Percentiles rank a stretch among this genome's conserved stretches.
These are phyloP conservation scores for Trimorus sp. DNA, from an alignment of 2,888 invertebrate genomes.

Conservation along the genomic window DNA sequence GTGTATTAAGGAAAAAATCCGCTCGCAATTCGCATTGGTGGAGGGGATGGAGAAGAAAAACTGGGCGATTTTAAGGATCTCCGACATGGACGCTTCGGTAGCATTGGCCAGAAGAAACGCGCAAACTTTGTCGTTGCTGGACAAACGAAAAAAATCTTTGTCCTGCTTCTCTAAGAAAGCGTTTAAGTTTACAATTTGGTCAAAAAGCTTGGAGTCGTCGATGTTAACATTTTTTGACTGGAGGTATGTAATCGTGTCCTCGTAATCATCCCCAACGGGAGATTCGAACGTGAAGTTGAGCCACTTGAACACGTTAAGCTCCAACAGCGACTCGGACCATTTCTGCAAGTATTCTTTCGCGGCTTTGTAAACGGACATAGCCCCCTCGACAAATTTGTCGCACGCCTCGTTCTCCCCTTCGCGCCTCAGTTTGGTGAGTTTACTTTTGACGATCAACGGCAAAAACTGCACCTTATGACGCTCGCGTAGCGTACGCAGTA, in stretches of 20 bases:
- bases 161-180: slow-evolving; percentile 9
- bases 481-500: slow-evolving; percentile 28
- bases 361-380: slow-evolving; percentile 25
- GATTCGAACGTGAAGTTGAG: slow-evolving; percentile 14
- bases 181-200: slow-evolving; percentile 41
- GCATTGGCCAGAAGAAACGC: slow-evolving; percentile 2
- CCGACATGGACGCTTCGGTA: neutral
- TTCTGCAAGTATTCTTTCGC: slow-evolving; percentile 35
- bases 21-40: slow-evolving; percentile 22
- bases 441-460: slow-evolving; percentile 10
- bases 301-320: slow-evolving; percentile 36
- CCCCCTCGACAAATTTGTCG: slow-evolving; percentile 22
- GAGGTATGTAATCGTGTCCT: slow-evolving; percentile 27
- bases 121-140: slow-evolving; percentile 5
- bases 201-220: slow-evolving; percentile 35
- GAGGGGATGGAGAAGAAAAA: slow-evolving; percentile 31
- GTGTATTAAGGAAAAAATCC: slow-evolving; percentile 27
- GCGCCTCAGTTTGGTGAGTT: slow-evolving; percentile 7
- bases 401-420: slow-evolving; percentile 24
- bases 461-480: slow-evolving; percentile 25
- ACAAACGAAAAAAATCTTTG: slow-evolving; percentile 5
- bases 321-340: slow-evolving; percentile 21
- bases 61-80: slow-evolving; percentile 16
- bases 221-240: slow-evolving; percentile 19
- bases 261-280: slow-evolving; percentile 9